phyloP scores from a whole-genome alignment of 2,113 vertebrate species.

The Podarcis muralis region DNA sequence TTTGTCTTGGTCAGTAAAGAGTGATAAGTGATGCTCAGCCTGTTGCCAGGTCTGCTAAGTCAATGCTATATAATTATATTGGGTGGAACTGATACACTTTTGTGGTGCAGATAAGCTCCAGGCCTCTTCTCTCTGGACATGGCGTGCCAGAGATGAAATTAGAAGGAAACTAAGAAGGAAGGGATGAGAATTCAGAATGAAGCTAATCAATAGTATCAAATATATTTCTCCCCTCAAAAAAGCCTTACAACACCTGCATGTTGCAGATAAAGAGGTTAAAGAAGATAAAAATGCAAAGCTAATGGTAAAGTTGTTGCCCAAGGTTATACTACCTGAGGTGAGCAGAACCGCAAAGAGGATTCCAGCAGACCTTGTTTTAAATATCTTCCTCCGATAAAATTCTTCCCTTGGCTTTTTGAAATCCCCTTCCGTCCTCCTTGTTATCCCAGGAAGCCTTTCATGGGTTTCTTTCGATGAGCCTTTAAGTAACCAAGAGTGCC shows the following conservation, averaged over 20 bases:
- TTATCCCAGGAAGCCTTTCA: background rate
- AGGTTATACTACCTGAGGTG: background rate
- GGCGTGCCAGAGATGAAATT: background rate
- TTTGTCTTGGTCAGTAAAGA: background rate
- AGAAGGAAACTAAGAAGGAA: background rate
- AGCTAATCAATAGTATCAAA: background rate
- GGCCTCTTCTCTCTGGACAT: background rate
- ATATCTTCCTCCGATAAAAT: background rate
- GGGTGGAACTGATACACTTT: background rate
- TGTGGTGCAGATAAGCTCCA: background rate
- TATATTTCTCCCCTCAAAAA: background rate
- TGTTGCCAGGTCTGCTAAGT: background rate
- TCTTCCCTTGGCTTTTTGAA: background rate
- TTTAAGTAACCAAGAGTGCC: background rate
- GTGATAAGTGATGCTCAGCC: background rate
- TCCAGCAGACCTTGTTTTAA: background rate
- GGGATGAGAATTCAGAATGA: background rate
- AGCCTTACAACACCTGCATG: background rate
- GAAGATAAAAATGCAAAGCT: conserved; percentile 5
- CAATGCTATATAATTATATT: background rate
- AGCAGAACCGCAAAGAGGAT: background rate
- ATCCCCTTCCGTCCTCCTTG: background rate
- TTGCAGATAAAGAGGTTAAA: conserved; percentile 6
- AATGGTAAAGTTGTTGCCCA: conserved; percentile 11
- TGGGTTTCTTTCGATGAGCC: background rate